Evolutionary conservation across 2,113 vertebrate species (phyloP), one percentile per base, ranked within the genome.

Genomic region (Tetrax tetrax): DNA sequence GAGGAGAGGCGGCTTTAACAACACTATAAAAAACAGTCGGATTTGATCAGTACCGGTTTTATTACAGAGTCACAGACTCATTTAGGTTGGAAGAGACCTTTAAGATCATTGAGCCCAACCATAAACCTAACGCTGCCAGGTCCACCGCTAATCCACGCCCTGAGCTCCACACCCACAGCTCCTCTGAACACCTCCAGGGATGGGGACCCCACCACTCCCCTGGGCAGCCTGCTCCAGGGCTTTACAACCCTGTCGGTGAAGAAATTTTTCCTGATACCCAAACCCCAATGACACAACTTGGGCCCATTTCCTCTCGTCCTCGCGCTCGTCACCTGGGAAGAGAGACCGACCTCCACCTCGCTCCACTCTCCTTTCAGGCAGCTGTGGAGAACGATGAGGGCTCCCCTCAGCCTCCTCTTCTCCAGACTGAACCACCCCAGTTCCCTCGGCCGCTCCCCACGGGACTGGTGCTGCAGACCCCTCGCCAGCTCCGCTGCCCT

Each of bases 401-500:
- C 38, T 54, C 50, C 50, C 31, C 50, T 43, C 31, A 80, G 43
- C 14, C 33, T 76, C 41, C 54, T 75, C 9, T 60, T 37, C n/a
- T 37, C 22, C 59, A 37, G 33, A 5, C 57, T 59, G 22, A 59
- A n/a, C 33, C n/a, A 7, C n/a, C n/a, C 59, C 59, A 18, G 53
- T 15, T 56, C 53, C 28, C 53, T 29, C 53, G 31, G 53, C 53
- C 18, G 28, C 53, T 56, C 53, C 53, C 31, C 25, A 31, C 15
- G 16, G 15, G 8, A 31, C 15, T 17, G 10, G 29, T 31, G 31
- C 29, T 56, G n/a, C 2, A 23, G 35, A 16, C 19, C 35, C n/a
- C 6, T 37, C 48, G 3, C 14, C n/a, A 16, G 9, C 66, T 22
- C 4, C 2, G 2, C 3, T 29, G n/a, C 25, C 4, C 27, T 25